These are phyloP conservation scores for Auanema sp. DNA, from an alignment of 2,888 invertebrate species.

Conservation along the genomic window DNA sequence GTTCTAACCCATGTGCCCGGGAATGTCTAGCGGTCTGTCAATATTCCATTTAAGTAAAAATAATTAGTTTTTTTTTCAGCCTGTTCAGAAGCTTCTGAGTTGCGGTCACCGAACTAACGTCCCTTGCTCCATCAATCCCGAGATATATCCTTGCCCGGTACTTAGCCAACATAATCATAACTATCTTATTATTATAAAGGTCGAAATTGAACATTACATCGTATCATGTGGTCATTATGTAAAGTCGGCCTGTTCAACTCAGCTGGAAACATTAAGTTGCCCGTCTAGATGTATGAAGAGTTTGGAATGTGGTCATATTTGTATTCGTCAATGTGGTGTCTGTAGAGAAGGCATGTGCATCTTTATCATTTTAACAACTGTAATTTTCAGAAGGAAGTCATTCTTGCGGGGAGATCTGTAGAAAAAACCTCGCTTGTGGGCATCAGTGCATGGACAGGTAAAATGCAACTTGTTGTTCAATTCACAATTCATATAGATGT, in stretches of 20 bases:
- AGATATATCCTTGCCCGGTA: too few relatives aligned
- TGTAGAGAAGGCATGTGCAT: neutral
- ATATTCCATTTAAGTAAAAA: conserved; percentile 1
- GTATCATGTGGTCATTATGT: too few relatives aligned
- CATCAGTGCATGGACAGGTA: conserved; percentile 9
- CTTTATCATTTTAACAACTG: too few relatives aligned
- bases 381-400: neutral
- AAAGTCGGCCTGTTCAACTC: too few relatives aligned
- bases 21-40: neutral
- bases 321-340: conserved; percentile 1
- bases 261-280: too few relatives aligned
- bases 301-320: neutral
- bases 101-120: neutral
- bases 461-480: neutral
- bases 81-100: too few relatives aligned
- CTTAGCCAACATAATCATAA: too few relatives aligned
- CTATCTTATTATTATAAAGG: too few relatives aligned
- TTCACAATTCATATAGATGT: conserved; percentile 18
- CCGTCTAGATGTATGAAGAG: neutral
- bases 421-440: conserved; percentile 13
- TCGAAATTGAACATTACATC: too few relatives aligned
- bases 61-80: neutral
- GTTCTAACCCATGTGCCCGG: neutral
- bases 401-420: neutral
- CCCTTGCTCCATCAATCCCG: neutral